A percentile compares a stretch with the other conserved stretches of the same genome.
Conservation (phyloP, 2,797 vertebrate genomes). For the Lophotriccus pileatus region DNA sequence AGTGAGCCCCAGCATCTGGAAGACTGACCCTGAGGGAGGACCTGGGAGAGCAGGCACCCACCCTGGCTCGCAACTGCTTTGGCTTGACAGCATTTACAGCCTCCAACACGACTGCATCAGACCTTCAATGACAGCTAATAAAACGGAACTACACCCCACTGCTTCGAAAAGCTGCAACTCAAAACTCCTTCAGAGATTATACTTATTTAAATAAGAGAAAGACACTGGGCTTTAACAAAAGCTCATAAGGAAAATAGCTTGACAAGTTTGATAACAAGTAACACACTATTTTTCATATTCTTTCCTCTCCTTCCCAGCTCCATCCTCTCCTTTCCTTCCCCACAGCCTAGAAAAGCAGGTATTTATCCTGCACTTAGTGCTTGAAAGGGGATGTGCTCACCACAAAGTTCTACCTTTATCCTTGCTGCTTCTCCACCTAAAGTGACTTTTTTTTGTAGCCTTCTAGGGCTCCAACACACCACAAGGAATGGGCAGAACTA, state of each 20-base stretch:
- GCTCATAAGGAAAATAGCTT: slow-evolving; percentile 8
- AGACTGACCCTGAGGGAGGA: background rate
- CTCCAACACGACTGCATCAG: slow-evolving; percentile 12
- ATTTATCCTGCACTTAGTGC: background rate
- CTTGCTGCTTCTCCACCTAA: background rate
- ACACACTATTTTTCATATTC: background rate
- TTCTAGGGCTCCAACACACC: background rate
- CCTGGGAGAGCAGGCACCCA: background rate
- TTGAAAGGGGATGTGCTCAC: background rate
- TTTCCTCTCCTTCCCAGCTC: background rate
- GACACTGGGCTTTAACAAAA: slow-evolving; percentile 27
- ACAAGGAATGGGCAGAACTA: background rate
- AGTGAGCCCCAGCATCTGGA: background rate
- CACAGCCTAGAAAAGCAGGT: background rate
- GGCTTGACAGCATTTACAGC: slow-evolving; percentile 44
- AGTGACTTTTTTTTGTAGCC: background rate
- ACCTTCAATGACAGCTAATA: slow-evolving; percentile 60
- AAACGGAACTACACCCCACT: slow-evolving; percentile 44
- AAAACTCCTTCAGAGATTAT: slow-evolving; percentile 42
- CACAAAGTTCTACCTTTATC: slow-evolving; percentile 6
- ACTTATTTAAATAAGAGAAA: slow-evolving; percentile 56
- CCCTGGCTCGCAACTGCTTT: background rate
- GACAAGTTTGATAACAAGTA: slow-evolving; percentile 23
- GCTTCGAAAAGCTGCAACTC: slow-evolving; percentile 52
- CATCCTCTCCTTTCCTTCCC: background rate